phyloP scores from a whole-genome alignment of 1,140 invertebrate genomes.

The Drosophila virilis region DNA sequence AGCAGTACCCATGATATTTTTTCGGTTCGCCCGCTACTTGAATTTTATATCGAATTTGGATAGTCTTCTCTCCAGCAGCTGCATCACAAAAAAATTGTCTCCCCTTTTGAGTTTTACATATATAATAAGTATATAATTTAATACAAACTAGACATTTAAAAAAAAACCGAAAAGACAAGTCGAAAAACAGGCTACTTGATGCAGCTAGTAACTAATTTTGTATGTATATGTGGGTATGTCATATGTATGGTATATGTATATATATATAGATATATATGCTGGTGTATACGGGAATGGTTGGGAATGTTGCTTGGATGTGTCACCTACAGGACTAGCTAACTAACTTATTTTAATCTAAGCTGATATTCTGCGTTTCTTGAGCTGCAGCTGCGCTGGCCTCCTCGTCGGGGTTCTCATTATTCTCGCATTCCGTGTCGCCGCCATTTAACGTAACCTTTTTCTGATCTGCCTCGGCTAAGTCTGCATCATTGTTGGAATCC shows the following conservation, averaged over 20 bases:
- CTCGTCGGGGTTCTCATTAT: constrained; percentile 76
- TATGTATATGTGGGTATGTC: constrained; percentile 18
- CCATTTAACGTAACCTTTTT: constrained; percentile 72
- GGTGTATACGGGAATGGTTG: constrained; percentile 28
- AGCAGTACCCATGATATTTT: too few species aligned
- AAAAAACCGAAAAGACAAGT: constrained; percentile 24
- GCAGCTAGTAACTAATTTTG: constrained; percentile 41
- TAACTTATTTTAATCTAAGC: constrained; percentile 35
- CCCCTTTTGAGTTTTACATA: constrained; percentile 26
- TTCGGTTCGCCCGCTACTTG: background rate
- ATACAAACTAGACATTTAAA: constrained; percentile 47
- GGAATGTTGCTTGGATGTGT: constrained; percentile 57
- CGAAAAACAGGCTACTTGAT: constrained; percentile 11
- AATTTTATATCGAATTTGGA: too few species aligned
- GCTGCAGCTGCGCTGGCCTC: constrained; percentile 47
- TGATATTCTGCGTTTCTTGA: constrained; percentile 28
- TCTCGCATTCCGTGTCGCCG: constrained; percentile 62
- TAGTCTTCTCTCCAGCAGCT: background rate
- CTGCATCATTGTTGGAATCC: constrained; percentile 83
- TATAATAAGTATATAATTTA: constrained; percentile 60
- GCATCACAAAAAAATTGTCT: constrained; percentile 1
- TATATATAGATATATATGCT: background rate
- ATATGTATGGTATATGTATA: constrained; percentile 19
- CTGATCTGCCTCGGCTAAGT: constrained; percentile 86
- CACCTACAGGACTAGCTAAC: background rate